Evolutionary conservation across 2,888 invertebrate species (phyloP), one percentile per base, ranked within the genome.

Genomic region (Andrena fulva): DNA sequence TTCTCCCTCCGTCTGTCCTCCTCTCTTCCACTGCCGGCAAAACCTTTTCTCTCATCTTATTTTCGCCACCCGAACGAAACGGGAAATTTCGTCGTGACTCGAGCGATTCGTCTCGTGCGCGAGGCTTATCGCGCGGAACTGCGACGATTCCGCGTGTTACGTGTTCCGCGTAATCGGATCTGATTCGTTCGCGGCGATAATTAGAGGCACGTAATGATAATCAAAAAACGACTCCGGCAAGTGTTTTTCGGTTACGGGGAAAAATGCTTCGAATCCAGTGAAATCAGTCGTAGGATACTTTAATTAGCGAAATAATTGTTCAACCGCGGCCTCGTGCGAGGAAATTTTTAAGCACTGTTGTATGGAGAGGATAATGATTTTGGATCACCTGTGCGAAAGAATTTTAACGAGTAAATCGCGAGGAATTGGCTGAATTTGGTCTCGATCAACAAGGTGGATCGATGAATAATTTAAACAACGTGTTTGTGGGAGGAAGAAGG

Each of bases 111-210:
- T 31, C 31, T 12, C 8, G 29, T n/a, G 12, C 20, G 0, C 20
- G 0, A 20, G 24, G 20, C 12, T 33, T 62, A 54, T 72, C 60
- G 10, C 42, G 2, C 10, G 6, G 24, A 63, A n/a, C 52, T 35
- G 35, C 10, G 20, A 71, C 50, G 20, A 62, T 71, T 62, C 52
- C 29, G 52, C 71, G 62, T 20, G 52, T 54, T 1, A 71, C 52
- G 62, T 70, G 50, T 50, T 29, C 20, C n/a, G 27, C n/a, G 16
- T 20, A 20, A 75, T 75, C 56, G 12, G 62, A 72, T 72, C 35
- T 62, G 35, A 10, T 24, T 24, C 6, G 10, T 7, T 16, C 16
- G 29, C 35, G 35, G 27, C 4, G 60, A 52, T 54, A 42, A 48
- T 73, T 72, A 52, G 20, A 4, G 10, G 29, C 63, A 31, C 73